These are phyloP conservation scores for Yponomeuta cagnagella DNA, from an alignment of 2,888 invertebrate species.

Conservation along the genomic window DNA sequence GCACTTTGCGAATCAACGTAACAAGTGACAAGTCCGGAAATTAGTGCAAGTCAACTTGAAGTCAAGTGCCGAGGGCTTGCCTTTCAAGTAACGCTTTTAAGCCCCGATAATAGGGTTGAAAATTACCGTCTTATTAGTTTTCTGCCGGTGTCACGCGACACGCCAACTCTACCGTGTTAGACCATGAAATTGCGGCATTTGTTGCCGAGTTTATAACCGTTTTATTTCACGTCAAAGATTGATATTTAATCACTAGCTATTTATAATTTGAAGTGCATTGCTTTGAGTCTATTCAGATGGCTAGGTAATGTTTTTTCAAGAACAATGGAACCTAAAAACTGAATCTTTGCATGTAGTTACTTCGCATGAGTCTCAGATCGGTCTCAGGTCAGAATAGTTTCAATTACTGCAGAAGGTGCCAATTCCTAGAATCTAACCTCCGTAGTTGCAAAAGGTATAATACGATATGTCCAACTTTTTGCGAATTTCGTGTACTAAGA, in stretches of 20 bases:
- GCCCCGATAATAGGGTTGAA: background rate
- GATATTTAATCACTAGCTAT: background rate
- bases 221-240: conserved; percentile 3
- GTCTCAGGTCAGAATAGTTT: no score
- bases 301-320: no score
- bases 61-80: conserved; percentile 3
- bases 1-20: background rate
- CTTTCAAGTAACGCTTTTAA: background rate
- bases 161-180: conserved; percentile 6
- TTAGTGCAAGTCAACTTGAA: conserved; percentile 21
- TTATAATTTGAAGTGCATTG: background rate
- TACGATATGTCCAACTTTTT: no score
- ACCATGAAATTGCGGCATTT: conserved; percentile 11
- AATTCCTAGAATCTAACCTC: no score
- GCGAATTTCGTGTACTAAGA: no score
- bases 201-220: background rate
- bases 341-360: no score
- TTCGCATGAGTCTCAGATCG: no score
- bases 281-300: background rate
- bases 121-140: background rate
- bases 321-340: no score
- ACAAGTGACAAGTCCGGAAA: conserved; percentile 38
- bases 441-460: no score
- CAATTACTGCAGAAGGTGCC: no score
- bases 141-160: conserved; percentile 7